A percentile compares a stretch with the other conserved stretches of the same genome.
Evolutionary conservation across 2,797 vertebrate species (phyloP).

Genomic region (Falco peregrinus): DNA sequence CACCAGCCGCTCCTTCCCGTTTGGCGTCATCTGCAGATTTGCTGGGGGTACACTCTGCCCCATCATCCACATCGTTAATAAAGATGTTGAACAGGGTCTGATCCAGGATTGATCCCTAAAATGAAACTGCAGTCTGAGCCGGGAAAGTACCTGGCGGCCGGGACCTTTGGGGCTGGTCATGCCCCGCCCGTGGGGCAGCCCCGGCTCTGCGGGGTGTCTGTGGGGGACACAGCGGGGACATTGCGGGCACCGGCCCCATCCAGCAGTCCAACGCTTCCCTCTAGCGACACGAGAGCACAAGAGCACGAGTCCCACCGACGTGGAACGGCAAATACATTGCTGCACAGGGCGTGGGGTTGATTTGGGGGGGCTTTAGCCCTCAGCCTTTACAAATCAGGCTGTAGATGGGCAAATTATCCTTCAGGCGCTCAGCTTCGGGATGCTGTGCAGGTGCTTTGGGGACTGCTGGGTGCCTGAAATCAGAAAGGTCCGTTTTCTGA

Average conservation of each 20-base stretch:
- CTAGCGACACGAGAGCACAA: not conserved
- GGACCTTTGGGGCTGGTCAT: not conserved
- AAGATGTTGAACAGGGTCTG: not conserved
- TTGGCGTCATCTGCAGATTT: too few relatives aligned
- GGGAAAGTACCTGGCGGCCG: accelerated
- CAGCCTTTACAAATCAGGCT: not conserved
- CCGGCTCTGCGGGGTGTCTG: too few relatives aligned
- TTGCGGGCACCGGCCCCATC: not conserved
- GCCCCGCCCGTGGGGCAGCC: not conserved
- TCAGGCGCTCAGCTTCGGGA: accelerated
- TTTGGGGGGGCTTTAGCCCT: not conserved
- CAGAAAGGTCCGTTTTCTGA: not conserved
- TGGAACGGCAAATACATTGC: accelerated
- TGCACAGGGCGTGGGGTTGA: accelerated
- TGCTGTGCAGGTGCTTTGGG: not conserved
- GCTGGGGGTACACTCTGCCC: too few relatives aligned
- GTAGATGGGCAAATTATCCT: not conserved
- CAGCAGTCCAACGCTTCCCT: not conserved
- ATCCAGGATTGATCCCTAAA: not conserved
- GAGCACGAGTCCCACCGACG: not conserved
- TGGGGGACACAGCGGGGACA: not conserved
- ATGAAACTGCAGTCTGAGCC: not conserved
- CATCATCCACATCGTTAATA: not conserved
- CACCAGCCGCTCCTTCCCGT: too few relatives aligned
- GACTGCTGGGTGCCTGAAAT: not conserved